These are phyloP conservation scores for Pollicipes pollicipes DNA, from an alignment of 1,140 invertebrate species.

Conservation along the genomic window DNA sequence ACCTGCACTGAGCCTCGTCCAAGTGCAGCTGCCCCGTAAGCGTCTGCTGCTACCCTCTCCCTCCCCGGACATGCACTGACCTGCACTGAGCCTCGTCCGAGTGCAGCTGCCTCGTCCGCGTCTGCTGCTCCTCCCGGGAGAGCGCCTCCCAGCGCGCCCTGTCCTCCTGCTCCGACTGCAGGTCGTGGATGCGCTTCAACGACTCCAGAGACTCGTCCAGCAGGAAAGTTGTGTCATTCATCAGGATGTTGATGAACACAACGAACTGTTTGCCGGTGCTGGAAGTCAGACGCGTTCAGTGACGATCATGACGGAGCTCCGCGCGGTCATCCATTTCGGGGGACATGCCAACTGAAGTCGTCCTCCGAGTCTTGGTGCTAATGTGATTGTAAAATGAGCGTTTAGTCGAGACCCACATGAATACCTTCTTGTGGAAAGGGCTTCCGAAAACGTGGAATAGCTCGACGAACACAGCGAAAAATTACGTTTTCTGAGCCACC, in stretches of 20 bases:
- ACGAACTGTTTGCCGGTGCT: conserved; percentile 79
- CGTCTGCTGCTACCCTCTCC: no score
- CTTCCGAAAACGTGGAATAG: no score
- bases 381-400: no score
- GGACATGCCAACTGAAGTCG: conserved; percentile 7
- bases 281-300: conserved; percentile 19
- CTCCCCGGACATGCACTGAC: conserved; percentile 22
- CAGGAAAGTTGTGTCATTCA: conserved; percentile 97
- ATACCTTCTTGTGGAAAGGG: no score
- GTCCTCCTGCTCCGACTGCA: conserved; percentile 70
- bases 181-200: conserved; percentile 82
- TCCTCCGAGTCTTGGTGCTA: neutral
- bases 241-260: conserved; percentile 96
- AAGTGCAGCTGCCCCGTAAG: no score
- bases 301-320: no score
- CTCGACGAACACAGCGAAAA: no score
- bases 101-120: conserved; percentile 52
- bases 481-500: no score
- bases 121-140: conserved; percentile 51
- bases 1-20: no score
- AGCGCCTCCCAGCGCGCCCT: conserved; percentile 43
- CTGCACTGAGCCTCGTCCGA: conserved; percentile 86
- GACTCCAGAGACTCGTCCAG: conserved; percentile 90
- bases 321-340: no score
- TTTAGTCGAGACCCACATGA: no score